Conservation (phyloP, 1,140 invertebrate species). For the Propsilocerus akamusi region DNA sequence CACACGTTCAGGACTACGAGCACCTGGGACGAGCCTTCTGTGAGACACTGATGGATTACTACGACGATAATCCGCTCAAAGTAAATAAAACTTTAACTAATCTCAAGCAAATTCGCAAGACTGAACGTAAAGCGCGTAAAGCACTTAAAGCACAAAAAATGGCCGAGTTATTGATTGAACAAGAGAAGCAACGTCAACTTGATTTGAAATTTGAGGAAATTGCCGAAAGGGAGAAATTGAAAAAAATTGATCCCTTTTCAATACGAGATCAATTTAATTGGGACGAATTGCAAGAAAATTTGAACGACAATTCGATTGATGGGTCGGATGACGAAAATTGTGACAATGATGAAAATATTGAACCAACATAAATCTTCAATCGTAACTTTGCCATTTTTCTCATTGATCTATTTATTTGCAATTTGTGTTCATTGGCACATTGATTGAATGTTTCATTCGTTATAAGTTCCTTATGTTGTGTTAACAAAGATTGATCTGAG, state of each 20-base stretch:
- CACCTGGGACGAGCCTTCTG: conserved; percentile 75
- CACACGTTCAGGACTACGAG: conserved; percentile 33
- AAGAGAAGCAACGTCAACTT: conserved; percentile 13
- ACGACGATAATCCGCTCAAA: conserved; percentile 72
- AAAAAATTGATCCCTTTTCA: neutral
- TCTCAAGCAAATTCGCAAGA: conserved; percentile 50
- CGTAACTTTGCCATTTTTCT: no score
- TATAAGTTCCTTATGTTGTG: no score
- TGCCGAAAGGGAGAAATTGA: neutral
- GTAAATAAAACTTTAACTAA: conserved; percentile 63
- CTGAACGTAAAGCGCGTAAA: conserved; percentile 24
- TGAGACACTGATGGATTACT: conserved; percentile 79
- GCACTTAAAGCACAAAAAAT: conserved; percentile 26
- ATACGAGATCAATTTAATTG: neutral
- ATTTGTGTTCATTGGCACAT: no score
- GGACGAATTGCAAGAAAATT: neutral
- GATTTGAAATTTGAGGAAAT: neutral
- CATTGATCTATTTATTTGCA: no score
- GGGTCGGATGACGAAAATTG: neutral
- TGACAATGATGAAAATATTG: no score
- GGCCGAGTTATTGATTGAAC: conserved; percentile 11
- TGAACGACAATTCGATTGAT: no score
- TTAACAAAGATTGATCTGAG: no score
- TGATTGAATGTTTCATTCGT: no score
- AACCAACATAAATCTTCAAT: no score